These are phyloP conservation scores for Protosalanx chinensis DNA, from an alignment of 2,797 vertebrate species.

Conservation along the genomic window DNA sequence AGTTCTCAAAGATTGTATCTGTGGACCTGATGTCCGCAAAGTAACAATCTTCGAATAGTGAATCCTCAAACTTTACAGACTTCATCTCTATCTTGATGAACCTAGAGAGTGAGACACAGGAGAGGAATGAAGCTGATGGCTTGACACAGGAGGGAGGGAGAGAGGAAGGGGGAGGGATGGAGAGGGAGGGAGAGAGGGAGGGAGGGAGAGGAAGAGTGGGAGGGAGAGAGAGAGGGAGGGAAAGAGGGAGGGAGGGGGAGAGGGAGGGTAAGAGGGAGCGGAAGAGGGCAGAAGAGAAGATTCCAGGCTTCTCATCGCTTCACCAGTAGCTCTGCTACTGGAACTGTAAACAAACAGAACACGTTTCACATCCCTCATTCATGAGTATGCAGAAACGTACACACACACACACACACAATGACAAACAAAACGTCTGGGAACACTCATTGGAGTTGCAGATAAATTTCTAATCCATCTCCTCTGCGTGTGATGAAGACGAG, in stretches of 20 bases:
- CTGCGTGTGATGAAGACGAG: no score
- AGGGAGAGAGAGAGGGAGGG: no score
- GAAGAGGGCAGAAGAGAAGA: no score
- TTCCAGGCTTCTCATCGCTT: no score
- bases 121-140: not conserved
- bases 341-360: no score
- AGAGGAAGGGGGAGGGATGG: not conserved
- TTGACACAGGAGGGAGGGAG: not conserved
- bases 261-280: no score
- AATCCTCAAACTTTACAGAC: constrained; percentile 90
- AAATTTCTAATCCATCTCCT: not conserved
- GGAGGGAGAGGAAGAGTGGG: no score
- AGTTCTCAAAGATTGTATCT: constrained; percentile 90
- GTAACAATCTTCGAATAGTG: constrained; percentile 87
- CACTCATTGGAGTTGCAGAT: not conserved
- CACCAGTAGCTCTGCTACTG: no score
- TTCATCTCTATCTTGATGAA: constrained; percentile 91
- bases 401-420: not conserved
- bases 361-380: no score
- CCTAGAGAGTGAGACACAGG: constrained; percentile 65
- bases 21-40: constrained; percentile 90
- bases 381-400: no score
- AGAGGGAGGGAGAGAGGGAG: not conserved
- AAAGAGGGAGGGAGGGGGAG: no score
- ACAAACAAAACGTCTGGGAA: not conserved